Evolutionary conservation across 2,797 vertebrate species (phyloP).

Genomic region (Lepus oiostolus): DNA sequence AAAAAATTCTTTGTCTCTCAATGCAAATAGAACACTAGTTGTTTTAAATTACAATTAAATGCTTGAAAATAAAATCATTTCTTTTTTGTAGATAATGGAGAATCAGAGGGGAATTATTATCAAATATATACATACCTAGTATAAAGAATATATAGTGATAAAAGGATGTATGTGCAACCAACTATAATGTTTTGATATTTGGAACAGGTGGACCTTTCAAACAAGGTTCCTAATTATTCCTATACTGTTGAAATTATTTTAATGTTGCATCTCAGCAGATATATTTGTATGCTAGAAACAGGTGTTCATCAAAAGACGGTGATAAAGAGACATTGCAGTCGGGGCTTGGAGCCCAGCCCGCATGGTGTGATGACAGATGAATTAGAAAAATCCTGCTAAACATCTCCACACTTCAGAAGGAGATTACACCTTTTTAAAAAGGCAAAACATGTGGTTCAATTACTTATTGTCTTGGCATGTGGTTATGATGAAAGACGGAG

Average conservation of each 20-base stretch:
- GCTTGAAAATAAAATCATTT: conserved; percentile 56
- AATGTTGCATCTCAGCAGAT: conserved; percentile 91
- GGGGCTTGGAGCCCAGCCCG: conserved; percentile 88
- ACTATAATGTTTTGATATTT: conserved; percentile 92
- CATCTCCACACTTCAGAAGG: conserved; percentile 90
- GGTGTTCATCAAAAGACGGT: conserved; percentile 93
- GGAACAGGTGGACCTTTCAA: conserved; percentile 94
- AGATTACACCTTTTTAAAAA: conserved; percentile 93
- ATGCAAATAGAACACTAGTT: neutral
- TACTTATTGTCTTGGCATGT: conserved; percentile 91
- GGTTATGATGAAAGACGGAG: conserved; percentile 89
- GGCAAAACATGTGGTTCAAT: conserved; percentile 91
- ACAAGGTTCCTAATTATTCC: conserved; percentile 96
- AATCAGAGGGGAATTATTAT: conserved; percentile 62
- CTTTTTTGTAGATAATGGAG: conserved; percentile 64
- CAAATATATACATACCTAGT: conserved; percentile 34
- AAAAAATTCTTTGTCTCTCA: neutral
- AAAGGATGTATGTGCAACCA: conserved; percentile 75
- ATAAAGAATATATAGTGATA: conserved; percentile 70
- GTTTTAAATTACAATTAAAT: conserved; percentile 50
- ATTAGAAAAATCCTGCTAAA: conserved; percentile 91
- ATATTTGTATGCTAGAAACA: conserved; percentile 93
- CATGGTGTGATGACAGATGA: conserved; percentile 89
- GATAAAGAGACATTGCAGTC: conserved; percentile 87
- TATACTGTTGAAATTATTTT: conserved; percentile 92